Base-by-base conservation (phyloP, 2,113 vertebrate genomes). In the Phrynocephalus versicolor region DNA sequence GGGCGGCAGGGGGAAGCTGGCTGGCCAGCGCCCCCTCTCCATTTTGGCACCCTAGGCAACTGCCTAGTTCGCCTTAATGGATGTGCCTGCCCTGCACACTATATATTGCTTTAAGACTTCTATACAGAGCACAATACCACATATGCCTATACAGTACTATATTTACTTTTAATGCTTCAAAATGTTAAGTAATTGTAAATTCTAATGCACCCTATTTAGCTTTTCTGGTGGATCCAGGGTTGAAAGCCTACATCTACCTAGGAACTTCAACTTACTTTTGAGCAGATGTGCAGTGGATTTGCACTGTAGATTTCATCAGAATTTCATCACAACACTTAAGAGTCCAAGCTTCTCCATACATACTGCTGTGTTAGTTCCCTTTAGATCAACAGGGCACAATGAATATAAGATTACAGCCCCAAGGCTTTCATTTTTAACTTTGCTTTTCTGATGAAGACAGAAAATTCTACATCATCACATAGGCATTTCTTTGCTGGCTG, bases 161-260 rank as follows among this genome's bases (percentile, higher is more conserved):
- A 39, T 84, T 94, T 91, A 62, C 84, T 6, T 82, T 79, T 23
- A 35, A 18, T 58, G 58, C 25, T 57, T 55, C 62, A 86, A 79
- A 81, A 89, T 62, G 79, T 85, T 84, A 89, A 3, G 87, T 60
- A 67, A 70, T 84, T 85, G 45, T 41, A 71, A 80, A 89, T 90
- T 87, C 13, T 37, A 91, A 80, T 89, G 76, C 72, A 81, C 74
- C 79, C 89, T 85, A 45, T 64, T 19, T 64, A 85, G 62, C 39
- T 51, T 64, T 87, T 77, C 1, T 82, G 27, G 25, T 72, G 51
- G 75, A 84, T 79, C 72, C 30, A 19, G 21, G 9, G 15, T 30
- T 67, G 16, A 25, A 72, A 23, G 8, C 71, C 71, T 39, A 30
- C 45, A 80, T 37, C 37, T 8, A 39, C 78, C 15, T 67, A 45